These are phyloP conservation scores for Anthonomus grandis DNA, from an alignment of 1,140 invertebrate genomes.

Conservation along the genomic window DNA sequence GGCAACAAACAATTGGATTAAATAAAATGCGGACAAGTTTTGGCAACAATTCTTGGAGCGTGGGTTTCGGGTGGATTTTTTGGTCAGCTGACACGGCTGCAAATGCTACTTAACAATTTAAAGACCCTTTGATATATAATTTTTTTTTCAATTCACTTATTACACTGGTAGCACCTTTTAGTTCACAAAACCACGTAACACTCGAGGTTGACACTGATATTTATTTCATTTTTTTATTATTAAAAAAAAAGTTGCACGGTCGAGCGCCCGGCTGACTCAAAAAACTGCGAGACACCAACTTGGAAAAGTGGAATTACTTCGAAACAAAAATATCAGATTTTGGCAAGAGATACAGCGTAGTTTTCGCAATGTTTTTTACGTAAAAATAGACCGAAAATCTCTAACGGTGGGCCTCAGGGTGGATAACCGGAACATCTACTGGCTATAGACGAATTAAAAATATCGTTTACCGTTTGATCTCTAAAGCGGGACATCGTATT, in stretches of 20 bases:
- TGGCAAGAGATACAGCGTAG: slow-evolving; percentile 43
- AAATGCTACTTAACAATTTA: no score
- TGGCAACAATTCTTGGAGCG: slow-evolving; percentile 16
- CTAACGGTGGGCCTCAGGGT: not conserved
- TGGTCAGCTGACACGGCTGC: slow-evolving; percentile 20
- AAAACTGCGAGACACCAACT: slow-evolving; percentile 23
- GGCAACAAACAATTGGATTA: slow-evolving; percentile 19
- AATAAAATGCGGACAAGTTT: slow-evolving; percentile 22
- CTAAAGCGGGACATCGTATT: no score
- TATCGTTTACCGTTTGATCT: no score
- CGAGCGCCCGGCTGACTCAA: slow-evolving; percentile 21
- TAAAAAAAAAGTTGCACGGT: slow-evolving; percentile 10
- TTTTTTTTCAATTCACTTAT: no score
- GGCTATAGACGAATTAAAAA: no score
- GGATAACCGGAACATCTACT: not conserved
- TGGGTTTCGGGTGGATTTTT: slow-evolving; percentile 14
- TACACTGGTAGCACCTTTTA: no score
- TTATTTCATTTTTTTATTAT: slow-evolving; percentile 5
- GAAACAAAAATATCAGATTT: slow-evolving; percentile 48
- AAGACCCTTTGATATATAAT: no score
- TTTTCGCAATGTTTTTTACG: slow-evolving; percentile 21
- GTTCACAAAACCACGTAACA: no score
- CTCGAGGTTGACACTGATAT: no score
- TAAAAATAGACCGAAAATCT: slow-evolving; percentile 20
- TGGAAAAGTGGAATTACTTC: slow-evolving; percentile 32